Base-by-base conservation (phyloP, 1,140 invertebrate species). In the Eulimnadia texana region DNA sequence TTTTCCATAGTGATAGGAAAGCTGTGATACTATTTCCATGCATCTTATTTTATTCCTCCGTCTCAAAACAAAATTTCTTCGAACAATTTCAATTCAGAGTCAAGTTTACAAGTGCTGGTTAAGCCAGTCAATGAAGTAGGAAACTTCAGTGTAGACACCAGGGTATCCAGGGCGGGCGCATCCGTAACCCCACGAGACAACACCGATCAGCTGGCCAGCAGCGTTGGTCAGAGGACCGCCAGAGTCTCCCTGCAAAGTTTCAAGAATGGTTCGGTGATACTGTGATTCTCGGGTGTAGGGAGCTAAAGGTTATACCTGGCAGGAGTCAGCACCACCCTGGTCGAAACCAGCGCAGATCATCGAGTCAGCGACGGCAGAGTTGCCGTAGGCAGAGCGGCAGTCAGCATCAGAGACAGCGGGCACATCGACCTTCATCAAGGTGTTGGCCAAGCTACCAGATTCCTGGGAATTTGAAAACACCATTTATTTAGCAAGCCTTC, bases 261-360 rank as follows among this genome's bases (percentile, higher is more conserved):
- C 19, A n/a, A 3, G 6, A 52, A 16, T 0, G 1, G 24, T 22
- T n/a, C n/a, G n/a, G n/a, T n/a, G n/a, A n/a, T n/a, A n/a, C n/a
- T n/a, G n/a, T n/a, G n/a, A n/a, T n/a, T n/a, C n/a, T n/a, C n/a
- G 6, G 33, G 6, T 42, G 16, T 9, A 42, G 16, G 33, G 6
- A 16, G 33, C 16, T 42, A 42, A 42, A n/a, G n/a, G n/a, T n/a
- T n/a, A 52, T 66, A 70, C 71, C 66, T 74, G 72, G 66, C 73
- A 74, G 2, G 72, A 66, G 54, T 74, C 73, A 19, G 69, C 66
- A 11, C 72, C 72, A 1, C 72, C 72, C 6, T 67, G 61, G 47
- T 64, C 66, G 29, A 64, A 50, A 20, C 72, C 71, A 0, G 72
- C 73, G 52, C 72, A 74, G 0, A 74, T 13, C 60, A 72, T 68